Conservation (phyloP, 2,113 vertebrate genomes). For the Salvelinus fontinalis region DNA sequence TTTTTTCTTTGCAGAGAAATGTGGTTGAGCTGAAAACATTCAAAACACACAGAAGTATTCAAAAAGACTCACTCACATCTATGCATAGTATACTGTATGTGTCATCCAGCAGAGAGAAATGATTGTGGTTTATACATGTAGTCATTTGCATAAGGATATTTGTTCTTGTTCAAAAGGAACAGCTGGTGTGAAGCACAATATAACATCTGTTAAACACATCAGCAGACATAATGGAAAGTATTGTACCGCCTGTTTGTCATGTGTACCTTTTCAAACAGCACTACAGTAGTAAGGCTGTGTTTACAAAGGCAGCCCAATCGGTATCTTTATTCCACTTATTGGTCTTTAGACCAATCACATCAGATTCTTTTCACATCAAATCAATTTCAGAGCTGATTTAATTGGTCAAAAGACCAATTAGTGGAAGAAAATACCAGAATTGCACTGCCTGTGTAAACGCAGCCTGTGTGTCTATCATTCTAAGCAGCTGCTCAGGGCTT, state of each 20-base stretch:
- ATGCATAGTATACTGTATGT: neutral
- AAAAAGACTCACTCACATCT: neutral
- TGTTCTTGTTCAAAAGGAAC: conserved; percentile 1
- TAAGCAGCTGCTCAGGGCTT: neutral
- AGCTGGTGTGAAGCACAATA: neutral
- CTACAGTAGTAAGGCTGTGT: neutral
- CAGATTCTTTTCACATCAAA: no score
- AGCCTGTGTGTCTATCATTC: no score
- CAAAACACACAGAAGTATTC: neutral
- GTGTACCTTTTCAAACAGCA: conserved; percentile 20
- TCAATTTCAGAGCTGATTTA: no score
- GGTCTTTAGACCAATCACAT: no score
- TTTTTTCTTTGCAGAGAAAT: neutral
- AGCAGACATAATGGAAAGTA: neutral
- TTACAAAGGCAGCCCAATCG: no score
- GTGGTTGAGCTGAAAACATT: neutral
- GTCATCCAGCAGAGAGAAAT: neutral
- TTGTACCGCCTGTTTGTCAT: conserved; percentile 11
- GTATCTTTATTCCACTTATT: no score
- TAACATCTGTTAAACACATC: neutral
- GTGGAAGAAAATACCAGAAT: no score
- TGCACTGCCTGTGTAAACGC: no score
- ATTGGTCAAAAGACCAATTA: no score
- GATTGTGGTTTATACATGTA: neutral
- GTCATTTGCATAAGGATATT: neutral